These are phyloP conservation scores for Ephydatia muelleri DNA, from an alignment of 37 sponge, comb jelly and placozoan genomes.

Conservation along the genomic window DNA sequence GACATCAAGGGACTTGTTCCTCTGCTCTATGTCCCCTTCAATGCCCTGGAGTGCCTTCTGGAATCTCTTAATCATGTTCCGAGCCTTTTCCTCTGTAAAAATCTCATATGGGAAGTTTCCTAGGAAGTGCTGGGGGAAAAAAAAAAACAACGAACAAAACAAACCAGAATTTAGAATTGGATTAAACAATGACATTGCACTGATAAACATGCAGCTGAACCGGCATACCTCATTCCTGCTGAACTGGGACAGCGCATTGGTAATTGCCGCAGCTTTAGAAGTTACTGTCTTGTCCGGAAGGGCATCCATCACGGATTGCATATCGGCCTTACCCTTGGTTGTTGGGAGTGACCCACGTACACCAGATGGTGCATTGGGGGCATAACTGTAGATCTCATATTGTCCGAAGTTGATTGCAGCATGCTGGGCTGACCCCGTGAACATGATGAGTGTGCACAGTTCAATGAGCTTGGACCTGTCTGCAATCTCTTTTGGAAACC, in stretches of 20 bases:
- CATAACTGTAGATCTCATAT: constrained; percentile 43
- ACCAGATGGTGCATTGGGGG: constrained; percentile 56
- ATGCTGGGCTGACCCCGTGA: constrained; percentile 67
- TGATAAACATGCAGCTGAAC: background rate
- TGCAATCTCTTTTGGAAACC: constrained; percentile 48
- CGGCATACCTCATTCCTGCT: constrained; percentile 28
- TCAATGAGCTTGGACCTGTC: constrained; percentile 47
- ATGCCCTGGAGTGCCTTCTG: background rate
- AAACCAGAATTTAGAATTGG: too few relatives aligned
- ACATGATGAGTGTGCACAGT: constrained; percentile 69
- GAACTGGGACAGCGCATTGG: constrained; percentile 8
- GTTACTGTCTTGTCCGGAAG: constrained; percentile 25
- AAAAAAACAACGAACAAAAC: too few relatives aligned
- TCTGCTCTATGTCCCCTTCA: constrained; percentile 9
- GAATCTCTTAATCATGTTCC: background rate
- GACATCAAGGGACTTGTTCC: constrained; percentile 40
- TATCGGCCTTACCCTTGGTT: constrained; percentile 17
- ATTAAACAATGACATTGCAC: too few relatives aligned
- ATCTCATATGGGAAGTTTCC: too few relatives aligned
- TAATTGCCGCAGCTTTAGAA: background rate
- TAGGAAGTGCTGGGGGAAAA: too few relatives aligned
- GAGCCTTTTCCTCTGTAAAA: constrained; percentile 1
- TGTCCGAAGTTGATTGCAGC: constrained; percentile 76
- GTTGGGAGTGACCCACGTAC: constrained; percentile 34
- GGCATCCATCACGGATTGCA: constrained; percentile 34